These are phyloP conservation scores for Cossypha polioptera DNA, from an alignment of 2,797 vertebrate species.

Conservation along the genomic window DNA sequence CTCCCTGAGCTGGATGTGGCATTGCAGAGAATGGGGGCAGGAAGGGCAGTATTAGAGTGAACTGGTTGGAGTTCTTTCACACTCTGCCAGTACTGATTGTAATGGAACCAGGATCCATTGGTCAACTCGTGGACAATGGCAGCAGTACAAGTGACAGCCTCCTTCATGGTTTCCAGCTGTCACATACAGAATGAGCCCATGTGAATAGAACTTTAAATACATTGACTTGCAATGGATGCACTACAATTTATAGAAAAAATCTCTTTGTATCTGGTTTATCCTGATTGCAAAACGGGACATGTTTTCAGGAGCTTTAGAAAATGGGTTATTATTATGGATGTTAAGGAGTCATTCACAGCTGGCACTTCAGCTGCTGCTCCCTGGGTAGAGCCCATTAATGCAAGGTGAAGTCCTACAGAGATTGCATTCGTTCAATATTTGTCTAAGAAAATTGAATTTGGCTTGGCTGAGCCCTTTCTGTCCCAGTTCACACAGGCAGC, in stretches of 20 bases:
- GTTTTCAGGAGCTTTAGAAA: background rate
- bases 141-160: background rate
- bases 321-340: background rate
- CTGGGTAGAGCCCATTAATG: background rate
- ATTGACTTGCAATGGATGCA: background rate
- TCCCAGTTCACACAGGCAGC: background rate
- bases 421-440: background rate
- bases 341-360: background rate
- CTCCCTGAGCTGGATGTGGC: background rate
- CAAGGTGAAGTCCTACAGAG: background rate
- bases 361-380: background rate
- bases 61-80: accelerated
- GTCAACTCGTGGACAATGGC: background rate
- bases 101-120: background rate
- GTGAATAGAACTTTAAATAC: background rate
- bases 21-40: background rate
- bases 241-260: background rate
- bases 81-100: accelerated
- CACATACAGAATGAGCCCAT: background rate
- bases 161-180: background rate
- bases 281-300: background rate
- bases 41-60: background rate
- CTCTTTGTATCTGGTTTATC: background rate
- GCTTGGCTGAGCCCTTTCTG: background rate
- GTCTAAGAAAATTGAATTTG: background rate